Conservation (phyloP, 2,797 vertebrate genomes). For the Schizothorax lantsangensis region DNA sequence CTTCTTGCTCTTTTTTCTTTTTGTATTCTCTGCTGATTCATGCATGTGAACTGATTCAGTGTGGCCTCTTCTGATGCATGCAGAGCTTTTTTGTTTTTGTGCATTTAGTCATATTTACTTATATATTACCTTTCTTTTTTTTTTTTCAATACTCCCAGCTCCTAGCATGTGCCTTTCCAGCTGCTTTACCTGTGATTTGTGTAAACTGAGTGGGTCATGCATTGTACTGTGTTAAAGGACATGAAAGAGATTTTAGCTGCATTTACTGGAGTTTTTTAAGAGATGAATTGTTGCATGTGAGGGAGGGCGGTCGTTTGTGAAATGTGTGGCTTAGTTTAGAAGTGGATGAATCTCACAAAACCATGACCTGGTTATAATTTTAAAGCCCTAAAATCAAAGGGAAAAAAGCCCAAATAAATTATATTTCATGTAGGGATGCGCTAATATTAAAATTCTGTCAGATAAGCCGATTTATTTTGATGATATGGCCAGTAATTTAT, state of each 20-base stretch:
- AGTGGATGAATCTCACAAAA: not conserved
- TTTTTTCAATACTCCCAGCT: not conserved
- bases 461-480: not conserved
- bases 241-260: not conserved
- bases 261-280: not conserved
- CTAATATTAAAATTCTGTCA: not conserved
- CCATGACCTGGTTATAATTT: not conserved
- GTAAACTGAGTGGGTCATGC: not conserved
- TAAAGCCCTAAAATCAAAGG: not conserved
- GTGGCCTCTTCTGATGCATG: not conserved
- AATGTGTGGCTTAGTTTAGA: constrained; percentile 36
- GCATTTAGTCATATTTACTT: constrained; percentile 3
- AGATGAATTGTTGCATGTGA: constrained; percentile 50
- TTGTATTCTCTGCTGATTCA: not conserved
- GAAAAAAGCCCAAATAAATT: not conserved
- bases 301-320: constrained; percentile 24
- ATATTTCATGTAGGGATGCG: not conserved
- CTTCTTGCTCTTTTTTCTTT: not conserved
- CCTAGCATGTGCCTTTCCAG: constrained; percentile 20
- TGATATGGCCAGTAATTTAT: too few species aligned
- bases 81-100: not conserved
- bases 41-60: constrained; percentile 14
- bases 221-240: not conserved
- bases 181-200: constrained; percentile 42
- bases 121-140: not conserved